phyloP scores from a whole-genome alignment of 2,113 vertebrate genomes.

The Ceratotherium simum region DNA sequence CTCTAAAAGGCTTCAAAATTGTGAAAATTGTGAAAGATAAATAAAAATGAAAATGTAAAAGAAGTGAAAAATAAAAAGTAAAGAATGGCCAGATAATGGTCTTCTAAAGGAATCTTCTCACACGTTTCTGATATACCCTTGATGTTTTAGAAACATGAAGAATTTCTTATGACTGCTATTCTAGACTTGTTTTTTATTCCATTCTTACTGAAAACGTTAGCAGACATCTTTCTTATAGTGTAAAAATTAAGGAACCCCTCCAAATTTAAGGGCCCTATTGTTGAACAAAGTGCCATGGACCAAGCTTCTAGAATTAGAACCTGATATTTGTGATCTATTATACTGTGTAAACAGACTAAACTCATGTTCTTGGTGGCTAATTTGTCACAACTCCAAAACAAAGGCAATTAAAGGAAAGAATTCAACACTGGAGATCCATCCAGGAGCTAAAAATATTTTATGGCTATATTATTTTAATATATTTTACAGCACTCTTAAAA shows the following conservation, averaged over 20 bases:
- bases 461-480: not conserved
- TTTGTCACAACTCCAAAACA: not conserved
- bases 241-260: not conserved
- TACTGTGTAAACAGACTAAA: constrained; percentile 21
- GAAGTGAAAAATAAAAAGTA: not conserved
- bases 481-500: not conserved
- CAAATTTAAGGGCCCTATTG: constrained; percentile 63
- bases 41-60: not conserved
- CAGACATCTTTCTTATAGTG: constrained; percentile 50
- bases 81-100: too few species aligned
- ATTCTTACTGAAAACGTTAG: constrained; percentile 53
- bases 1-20: not conserved
- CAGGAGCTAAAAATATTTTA: not conserved
- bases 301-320: not conserved
- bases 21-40: too few species aligned
- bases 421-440: not conserved
- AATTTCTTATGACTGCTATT: rapidly evolving
- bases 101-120: not conserved
- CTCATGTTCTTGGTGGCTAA: not conserved
- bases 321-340: not conserved
- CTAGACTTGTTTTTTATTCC: not conserved
- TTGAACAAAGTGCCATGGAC: constrained; percentile 73
- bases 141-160: rapidly evolving
- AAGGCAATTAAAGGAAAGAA: not conserved
- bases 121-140: rapidly evolving